Evolutionary conservation across 2,797 vertebrate species (phyloP).

Genomic region (Scarus forsteni): DNA sequence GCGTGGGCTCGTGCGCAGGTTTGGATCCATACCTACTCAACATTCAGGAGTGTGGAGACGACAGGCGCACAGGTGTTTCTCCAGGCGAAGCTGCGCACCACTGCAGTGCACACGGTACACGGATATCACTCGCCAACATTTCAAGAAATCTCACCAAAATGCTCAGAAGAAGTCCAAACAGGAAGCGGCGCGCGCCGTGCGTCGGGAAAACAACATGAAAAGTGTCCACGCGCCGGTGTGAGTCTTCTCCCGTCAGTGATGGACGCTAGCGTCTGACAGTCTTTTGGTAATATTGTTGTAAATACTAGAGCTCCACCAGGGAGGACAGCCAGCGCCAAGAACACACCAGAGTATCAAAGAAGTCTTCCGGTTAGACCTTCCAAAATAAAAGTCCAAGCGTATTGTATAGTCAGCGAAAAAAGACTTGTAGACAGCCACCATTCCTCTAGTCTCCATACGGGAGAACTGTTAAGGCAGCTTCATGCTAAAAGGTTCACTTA

Average conservation of each 20-base stretch:
- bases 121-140: conserved; percentile 57
- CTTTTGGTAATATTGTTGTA: conserved; percentile 63
- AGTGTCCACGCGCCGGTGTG: not conserved
- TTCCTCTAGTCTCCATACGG: not conserved
- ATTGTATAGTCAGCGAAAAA: not conserved
- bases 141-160: conserved; percentile 49
- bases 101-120: conserved; percentile 75
- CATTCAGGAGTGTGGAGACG: conserved; percentile 47
- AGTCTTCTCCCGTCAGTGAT: conserved; percentile 19
- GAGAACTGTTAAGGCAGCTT: too few relatives aligned
- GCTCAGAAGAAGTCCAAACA: conserved; percentile 30
- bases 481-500: too few relatives aligned
- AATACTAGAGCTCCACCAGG: conserved; percentile 59
- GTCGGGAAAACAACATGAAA: accelerated
- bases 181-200: not conserved
- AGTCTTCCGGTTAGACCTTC: conserved; percentile 4
- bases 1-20: conserved; percentile 38
- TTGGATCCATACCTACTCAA: conserved; percentile 70
- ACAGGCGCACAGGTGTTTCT: conserved; percentile 78
- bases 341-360: accelerated
- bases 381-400: conserved; percentile 43
- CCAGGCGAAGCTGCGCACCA: conserved; percentile 75
- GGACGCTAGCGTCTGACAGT: conserved; percentile 23
- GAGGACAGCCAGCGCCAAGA: conserved; percentile 47
- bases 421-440: too few relatives aligned